These are phyloP conservation scores for Petrocephalus schoutedeni DNA, from an alignment of 2,797 vertebrate species.

Conservation along the genomic window DNA sequence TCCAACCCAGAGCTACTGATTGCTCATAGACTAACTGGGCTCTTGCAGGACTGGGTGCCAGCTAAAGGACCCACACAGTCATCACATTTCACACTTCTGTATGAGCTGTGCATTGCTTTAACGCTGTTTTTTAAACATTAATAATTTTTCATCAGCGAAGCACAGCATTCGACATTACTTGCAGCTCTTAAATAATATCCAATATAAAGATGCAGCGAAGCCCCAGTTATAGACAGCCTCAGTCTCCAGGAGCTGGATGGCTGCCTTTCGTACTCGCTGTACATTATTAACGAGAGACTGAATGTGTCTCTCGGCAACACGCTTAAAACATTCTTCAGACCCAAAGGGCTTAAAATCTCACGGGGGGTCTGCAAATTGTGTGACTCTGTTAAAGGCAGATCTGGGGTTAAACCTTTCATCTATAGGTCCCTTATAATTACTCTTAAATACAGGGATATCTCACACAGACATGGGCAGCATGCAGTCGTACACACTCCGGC, in stretches of 20 bases:
- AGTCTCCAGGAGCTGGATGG: background rate
- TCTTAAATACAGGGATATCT: background rate
- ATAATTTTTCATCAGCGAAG: background rate
- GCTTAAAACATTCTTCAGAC: background rate
- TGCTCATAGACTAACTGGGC: background rate
- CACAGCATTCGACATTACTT: background rate
- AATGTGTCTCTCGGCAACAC: background rate
- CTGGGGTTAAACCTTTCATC: background rate
- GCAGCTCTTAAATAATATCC: background rate
- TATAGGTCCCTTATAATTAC: background rate
- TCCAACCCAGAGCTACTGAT: background rate
- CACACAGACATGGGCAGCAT: background rate
- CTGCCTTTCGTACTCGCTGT: background rate
- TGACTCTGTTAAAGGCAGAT: background rate
- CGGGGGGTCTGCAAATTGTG: background rate
- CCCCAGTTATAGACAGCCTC: background rate
- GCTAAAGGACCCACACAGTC: background rate
- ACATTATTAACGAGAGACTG: background rate
- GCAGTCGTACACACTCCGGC: background rate
- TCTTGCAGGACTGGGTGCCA: background rate
- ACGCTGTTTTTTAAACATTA: background rate
- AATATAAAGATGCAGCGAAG: background rate
- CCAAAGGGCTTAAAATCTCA: background rate
- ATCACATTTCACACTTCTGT: background rate
- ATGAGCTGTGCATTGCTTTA: constrained; percentile 6